Evolutionary conservation across 2,797 vertebrate genomes (phyloP).

Genomic region (Galago senegalensis): DNA sequence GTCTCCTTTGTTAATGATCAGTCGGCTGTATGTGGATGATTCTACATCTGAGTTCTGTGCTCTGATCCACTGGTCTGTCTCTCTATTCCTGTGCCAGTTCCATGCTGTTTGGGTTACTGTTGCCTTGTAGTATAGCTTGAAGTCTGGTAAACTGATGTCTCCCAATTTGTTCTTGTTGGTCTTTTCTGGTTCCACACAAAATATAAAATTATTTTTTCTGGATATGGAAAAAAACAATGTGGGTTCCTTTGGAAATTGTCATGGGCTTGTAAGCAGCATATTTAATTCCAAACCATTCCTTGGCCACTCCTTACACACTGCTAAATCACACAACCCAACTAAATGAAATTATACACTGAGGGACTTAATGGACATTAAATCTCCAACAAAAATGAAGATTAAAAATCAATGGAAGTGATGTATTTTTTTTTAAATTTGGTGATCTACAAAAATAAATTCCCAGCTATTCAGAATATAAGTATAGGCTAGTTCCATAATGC

Average conservation of each 20-base stretch:
- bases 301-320: not conserved
- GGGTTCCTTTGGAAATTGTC: not conserved
- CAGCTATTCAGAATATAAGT: not conserved
- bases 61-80: too few species aligned
- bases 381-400: not conserved
- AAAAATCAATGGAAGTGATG: not conserved
- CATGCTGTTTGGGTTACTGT: too few species aligned
- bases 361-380: not conserved
- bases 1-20: too few species aligned
- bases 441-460: not conserved
- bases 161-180: too few species aligned
- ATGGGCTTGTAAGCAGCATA: not conserved
- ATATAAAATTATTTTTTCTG: too few species aligned
- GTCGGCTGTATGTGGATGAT: too few species aligned
- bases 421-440: not conserved
- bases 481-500: not conserved
- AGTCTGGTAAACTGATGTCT: too few species aligned
- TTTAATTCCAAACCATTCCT: not conserved
- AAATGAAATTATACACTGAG: not conserved
- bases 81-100: too few species aligned
- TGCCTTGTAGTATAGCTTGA: too few species aligned
- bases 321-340: not conserved
- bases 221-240: not conserved
- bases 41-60: too few species aligned
- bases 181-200: too few species aligned